These are phyloP conservation scores for Thryonomys swinderianus DNA, from an alignment of 2,113 vertebrate species.

Conservation along the genomic window DNA sequence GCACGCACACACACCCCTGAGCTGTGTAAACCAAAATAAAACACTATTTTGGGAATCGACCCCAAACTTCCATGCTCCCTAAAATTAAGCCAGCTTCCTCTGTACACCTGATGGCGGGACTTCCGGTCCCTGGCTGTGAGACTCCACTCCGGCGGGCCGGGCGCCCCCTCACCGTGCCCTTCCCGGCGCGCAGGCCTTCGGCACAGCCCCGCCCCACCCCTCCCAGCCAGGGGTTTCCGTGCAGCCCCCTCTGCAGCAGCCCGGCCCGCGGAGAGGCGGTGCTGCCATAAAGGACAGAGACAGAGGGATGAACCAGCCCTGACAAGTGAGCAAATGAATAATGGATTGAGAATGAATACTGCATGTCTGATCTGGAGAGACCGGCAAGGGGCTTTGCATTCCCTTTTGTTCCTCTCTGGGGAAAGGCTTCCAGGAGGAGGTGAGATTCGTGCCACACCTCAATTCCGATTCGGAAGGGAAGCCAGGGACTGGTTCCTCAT, in stretches of 20 bases:
- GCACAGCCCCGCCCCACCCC: no score
- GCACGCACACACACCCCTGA: neutral
- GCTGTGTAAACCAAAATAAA: slow-evolving; percentile 44
- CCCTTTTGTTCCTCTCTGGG: neutral
- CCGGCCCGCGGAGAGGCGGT: no score
- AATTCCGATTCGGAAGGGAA: neutral
- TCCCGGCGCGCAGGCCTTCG: no score
- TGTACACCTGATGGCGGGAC: neutral
- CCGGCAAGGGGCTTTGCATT: neutral
- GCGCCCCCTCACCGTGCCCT: neutral
- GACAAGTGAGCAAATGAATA: neutral
- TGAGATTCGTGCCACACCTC: neutral
- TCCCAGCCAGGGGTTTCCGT: no score
- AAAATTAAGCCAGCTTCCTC: slow-evolving; percentile 39
- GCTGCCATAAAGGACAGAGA: neutral
- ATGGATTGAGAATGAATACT: neutral
- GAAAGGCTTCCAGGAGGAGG: neutral
- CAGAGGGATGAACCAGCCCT: neutral
- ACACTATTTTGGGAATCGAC: slow-evolving; percentile 55
- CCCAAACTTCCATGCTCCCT: slow-evolving; percentile 42
- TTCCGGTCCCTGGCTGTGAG: neutral
- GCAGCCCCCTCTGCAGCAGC: no score
- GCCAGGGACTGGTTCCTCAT: neutral
- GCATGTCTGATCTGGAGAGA: neutral
- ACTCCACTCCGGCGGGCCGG: no score